phyloP scores from a whole-genome alignment of 2,797 vertebrate genomes.

The Emys orbicularis region DNA sequence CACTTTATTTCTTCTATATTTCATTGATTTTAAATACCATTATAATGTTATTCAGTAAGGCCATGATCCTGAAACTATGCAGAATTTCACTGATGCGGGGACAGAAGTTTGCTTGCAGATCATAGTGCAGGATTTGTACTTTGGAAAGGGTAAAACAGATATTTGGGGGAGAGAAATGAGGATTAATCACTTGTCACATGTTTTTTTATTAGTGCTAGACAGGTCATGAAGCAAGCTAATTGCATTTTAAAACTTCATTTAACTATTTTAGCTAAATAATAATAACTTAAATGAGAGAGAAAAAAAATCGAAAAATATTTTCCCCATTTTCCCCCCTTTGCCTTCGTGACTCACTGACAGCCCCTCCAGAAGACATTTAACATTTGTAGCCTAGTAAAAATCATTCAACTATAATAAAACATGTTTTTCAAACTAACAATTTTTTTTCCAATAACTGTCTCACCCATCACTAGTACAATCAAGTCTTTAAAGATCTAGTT shows the following conservation, averaged over 20 bases:
- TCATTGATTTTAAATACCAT: background rate
- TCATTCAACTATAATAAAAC: slow-evolving; percentile 10
- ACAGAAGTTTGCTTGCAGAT: accelerated
- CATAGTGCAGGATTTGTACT: background rate
- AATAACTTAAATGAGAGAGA: slow-evolving; percentile 32
- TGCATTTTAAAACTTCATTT: background rate
- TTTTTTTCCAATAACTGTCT: background rate
- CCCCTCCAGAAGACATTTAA: slow-evolving; percentile 71
- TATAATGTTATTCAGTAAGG: background rate
- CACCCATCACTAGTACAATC: background rate
- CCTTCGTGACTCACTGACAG: slow-evolving; percentile 68
- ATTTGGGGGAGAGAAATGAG: slow-evolving; percentile 8
- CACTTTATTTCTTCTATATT: background rate
- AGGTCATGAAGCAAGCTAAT: background rate
- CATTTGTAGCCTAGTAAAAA: slow-evolving; percentile 67
- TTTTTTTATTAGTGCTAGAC: background rate
- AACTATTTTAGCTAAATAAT: background rate
- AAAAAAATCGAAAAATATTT: slow-evolving; percentile 63
- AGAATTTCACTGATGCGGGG: background rate
- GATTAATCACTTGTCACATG: background rate
- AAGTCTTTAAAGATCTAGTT: background rate
- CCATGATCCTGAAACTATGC: background rate
- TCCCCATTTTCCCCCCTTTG: slow-evolving; percentile 67
- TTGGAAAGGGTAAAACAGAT: slow-evolving; percentile 26
- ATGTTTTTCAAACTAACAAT: slow-evolving; percentile 39